Evolutionary conservation across 2,797 vertebrate genomes (phyloP).

Genomic region (Serranus cabrilla): DNA sequence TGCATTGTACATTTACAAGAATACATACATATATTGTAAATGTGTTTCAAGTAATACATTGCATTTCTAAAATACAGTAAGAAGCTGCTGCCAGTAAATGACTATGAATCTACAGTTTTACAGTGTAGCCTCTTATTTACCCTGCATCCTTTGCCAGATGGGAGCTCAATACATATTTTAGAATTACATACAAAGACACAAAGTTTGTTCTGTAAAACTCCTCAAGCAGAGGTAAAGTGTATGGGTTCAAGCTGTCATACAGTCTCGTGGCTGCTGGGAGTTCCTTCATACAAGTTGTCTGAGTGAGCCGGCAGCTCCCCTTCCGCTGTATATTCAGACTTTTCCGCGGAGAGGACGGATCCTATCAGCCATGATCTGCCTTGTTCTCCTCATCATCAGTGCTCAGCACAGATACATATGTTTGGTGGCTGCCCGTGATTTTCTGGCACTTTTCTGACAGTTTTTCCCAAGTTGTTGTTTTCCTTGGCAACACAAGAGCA

Average conservation of each 20-base stretch:
- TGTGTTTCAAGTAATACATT: too few species aligned
- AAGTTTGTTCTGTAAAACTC: background rate
- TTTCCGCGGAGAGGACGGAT: conserved; percentile 54
- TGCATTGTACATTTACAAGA: too few species aligned
- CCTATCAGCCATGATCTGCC: conserved; percentile 43
- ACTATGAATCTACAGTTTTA: too few species aligned
- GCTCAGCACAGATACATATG: conserved; percentile 40
- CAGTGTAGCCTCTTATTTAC: background rate
- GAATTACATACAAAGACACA: background rate
- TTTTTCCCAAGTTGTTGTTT: conserved; percentile 51
- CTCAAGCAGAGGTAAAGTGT: background rate
- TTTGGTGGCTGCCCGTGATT: conserved; percentile 38
- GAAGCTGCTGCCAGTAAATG: too few species aligned
- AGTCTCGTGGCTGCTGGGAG: conserved; percentile 26
- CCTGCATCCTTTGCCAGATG: background rate
- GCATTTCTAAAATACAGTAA: too few species aligned
- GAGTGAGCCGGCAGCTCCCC: conserved; percentile 24
- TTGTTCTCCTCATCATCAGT: conserved; percentile 48
- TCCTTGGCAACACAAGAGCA: conserved; percentile 48
- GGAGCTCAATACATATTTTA: background rate
- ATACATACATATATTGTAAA: too few species aligned
- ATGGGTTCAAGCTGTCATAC: conserved; percentile 37
- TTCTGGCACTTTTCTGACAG: conserved; percentile 58
- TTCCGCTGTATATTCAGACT: conserved; percentile 9
- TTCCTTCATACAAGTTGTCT: conserved; percentile 25